Evolutionary conservation across 2,797 vertebrate species (phyloP).

Genomic region (Carcharodon carcharias): DNA sequence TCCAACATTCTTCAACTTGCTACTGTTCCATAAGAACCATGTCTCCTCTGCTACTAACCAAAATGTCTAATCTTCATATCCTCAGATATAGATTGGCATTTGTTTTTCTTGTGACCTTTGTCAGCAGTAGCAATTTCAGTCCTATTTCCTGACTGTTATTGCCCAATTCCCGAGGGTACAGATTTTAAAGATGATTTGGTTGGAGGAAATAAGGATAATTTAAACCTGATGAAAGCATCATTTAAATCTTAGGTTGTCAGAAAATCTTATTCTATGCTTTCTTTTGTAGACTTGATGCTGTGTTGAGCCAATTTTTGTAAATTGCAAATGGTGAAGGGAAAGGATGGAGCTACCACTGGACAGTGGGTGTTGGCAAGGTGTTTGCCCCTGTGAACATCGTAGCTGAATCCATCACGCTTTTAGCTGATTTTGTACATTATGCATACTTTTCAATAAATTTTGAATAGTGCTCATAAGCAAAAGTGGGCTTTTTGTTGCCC

Average conservation of each 20-base stretch:
- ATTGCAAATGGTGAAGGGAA: background rate
- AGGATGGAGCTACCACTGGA: background rate
- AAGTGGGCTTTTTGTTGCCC: background rate
- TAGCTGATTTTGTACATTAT: background rate
- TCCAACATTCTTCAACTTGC: background rate
- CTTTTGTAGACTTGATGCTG: background rate
- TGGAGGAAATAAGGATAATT: background rate
- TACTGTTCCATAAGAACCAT: background rate
- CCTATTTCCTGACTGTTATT: background rate
- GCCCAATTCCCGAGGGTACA: background rate
- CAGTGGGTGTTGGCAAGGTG: background rate
- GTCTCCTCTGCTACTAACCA: background rate
- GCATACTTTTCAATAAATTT: background rate
- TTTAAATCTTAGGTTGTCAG: background rate
- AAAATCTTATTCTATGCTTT: background rate
- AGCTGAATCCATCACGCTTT: background rate
- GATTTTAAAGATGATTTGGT: background rate
- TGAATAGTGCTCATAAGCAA: background rate
- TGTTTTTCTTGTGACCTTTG: background rate
- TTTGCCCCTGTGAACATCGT: background rate
- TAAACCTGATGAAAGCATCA: background rate
- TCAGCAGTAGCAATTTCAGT: background rate
- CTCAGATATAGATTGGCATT: background rate
- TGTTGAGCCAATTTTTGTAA: background rate
- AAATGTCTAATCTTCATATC: background rate